These are phyloP conservation scores for Drosophila rufa DNA, from an alignment of 1,140 invertebrate species.

Conservation along the genomic window DNA sequence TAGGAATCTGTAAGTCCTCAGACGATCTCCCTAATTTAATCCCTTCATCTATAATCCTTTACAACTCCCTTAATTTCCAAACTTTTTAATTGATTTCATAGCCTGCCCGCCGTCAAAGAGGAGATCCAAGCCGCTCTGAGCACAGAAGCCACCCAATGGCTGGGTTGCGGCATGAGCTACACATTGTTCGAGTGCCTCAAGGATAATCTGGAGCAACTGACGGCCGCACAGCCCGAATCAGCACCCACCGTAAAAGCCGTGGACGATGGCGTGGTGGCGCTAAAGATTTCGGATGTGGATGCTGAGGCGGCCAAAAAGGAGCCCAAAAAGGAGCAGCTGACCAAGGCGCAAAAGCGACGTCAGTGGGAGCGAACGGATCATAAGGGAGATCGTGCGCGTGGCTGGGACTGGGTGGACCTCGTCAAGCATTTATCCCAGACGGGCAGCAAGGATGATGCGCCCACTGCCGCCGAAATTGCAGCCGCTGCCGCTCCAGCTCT, in stretches of 20 bases:
- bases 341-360: constrained; percentile 95
- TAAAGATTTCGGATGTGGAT: constrained; percentile 72
- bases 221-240: constrained; percentile 89
- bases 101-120: constrained; percentile 90
- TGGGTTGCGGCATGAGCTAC: constrained; percentile 97
- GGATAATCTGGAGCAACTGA: constrained; percentile 91
- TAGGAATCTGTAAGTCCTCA: constrained; percentile 94
- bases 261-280: constrained; percentile 62
- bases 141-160: constrained; percentile 91
- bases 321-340: constrained; percentile 93
- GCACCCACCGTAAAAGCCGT: constrained; percentile 60
- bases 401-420: constrained; percentile 97
- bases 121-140: constrained; percentile 88
- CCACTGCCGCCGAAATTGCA: constrained; percentile 42
- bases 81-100: constrained; percentile 74
- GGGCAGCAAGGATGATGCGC: constrained; percentile 73
- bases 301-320: constrained; percentile 86
- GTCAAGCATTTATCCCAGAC: constrained; percentile 96
- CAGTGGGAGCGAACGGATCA: constrained; percentile 93
- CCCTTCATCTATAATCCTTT: too few relatives aligned
- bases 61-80: background rate
- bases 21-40: too few relatives aligned
- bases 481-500: constrained; percentile 35
- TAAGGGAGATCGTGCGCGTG: constrained; percentile 93
- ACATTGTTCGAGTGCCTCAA: constrained; percentile 96